Evolutionary conservation across 2,113 vertebrate species (phyloP).

Genomic region (Menidia beryllina): DNA sequence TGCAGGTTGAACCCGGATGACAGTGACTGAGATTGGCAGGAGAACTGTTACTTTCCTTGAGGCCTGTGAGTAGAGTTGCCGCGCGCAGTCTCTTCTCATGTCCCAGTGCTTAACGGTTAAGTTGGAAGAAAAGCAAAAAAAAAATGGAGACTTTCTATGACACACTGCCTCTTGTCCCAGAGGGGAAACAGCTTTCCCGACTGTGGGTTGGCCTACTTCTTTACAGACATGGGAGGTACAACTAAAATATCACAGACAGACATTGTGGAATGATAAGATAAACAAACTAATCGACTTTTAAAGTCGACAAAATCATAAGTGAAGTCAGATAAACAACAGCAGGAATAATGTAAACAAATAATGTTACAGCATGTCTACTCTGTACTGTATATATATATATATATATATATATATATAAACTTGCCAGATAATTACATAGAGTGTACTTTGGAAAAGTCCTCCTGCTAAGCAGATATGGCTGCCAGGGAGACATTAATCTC

Average conservation of each 20-base stretch:
- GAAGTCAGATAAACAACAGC: no score
- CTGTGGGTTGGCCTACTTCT: constrained; percentile 63
- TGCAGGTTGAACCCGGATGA: constrained; percentile 61
- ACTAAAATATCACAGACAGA: constrained; percentile 41
- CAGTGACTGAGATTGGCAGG: constrained; percentile 53
- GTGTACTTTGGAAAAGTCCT: constrained; percentile 66
- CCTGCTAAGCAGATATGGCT: constrained; percentile 75
- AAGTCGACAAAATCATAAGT: no score
- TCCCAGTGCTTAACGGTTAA: constrained; percentile 56
- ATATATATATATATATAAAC: no score
- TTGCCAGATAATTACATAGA: constrained; percentile 68
- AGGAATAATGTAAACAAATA: constrained; percentile 2
- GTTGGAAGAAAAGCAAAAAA: constrained; percentile 63
- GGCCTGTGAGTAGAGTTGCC: constrained; percentile 55
- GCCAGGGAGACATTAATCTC: constrained; percentile 77
- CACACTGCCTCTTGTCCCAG: constrained; percentile 61
- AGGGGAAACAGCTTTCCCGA: constrained; percentile 58
- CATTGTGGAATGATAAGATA: constrained; percentile 7
- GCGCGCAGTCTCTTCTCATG: constrained; percentile 51
- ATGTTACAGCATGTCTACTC: background rate
- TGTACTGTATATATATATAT: no score
- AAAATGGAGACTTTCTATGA: constrained; percentile 66
- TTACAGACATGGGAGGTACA: constrained; percentile 39
- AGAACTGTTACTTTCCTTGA: constrained; percentile 49
- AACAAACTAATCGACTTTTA: no score